Base-by-base conservation (phyloP, 2,797 vertebrate species). In the Balearica regulorum region DNA sequence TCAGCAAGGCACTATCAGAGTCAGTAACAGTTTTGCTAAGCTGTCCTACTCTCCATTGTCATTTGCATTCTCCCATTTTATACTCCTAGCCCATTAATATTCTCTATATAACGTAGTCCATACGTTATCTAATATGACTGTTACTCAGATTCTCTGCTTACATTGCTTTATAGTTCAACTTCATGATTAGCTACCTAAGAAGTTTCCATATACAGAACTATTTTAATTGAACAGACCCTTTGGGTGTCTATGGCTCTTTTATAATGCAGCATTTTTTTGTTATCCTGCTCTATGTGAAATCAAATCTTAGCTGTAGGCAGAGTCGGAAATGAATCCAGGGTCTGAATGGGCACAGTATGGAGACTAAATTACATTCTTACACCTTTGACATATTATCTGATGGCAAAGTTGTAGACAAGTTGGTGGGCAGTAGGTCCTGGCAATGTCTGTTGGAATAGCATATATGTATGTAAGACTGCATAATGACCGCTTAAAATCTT, bases 1-100 rank as follows among this genome's bases (percentile, higher is more conserved):
- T 97, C 87, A 88, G 71, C 83, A 90, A 91, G 79, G 89, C 55
- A 82, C 31, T 79, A 48, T 43, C 62, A 29, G 68, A 75, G 73
- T 76, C 19, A 46, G 33, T 80, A 86, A 79, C 53, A 77, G 66
- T 62, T 95, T 76, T 61, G 62, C 80, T 66, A 73, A 97, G 75
- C 69, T 83, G 49, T 65, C 71, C 68, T 68, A 13, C 86, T 66
- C 39, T 54, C 71, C 71, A 10, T 37, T 68, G 60, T 62, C 28
- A 70, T 44, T 25, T 28, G 16, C 29, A 46, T 37, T 58, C 88
- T 69, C 66, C 29, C 71, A 41, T 54, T 68, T 49, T 10, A 11
- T 62, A 33, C 53, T 57, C 57, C 18, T 57, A 49, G 77, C 64
- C 61, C 46, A 31, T 68, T 58, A 26, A 49, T 44, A 29, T 60